phyloP scores from a whole-genome alignment of 35 echinoderm and acorn worm species.

The Strongylocentrotus purpuratus region DNA sequence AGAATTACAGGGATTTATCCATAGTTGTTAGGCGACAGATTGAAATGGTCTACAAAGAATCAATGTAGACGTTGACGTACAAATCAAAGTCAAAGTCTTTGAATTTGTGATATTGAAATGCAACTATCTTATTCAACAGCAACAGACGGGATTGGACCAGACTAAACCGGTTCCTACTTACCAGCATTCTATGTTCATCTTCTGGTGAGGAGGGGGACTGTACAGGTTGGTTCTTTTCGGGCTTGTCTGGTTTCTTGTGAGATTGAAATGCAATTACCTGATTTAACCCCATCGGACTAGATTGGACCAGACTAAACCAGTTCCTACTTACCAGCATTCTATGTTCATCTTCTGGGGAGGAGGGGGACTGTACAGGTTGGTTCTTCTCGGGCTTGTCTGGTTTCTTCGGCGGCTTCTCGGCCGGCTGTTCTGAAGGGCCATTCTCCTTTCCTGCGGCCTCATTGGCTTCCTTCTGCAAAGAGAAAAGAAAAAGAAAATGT shows the following conservation, averaged over 20 bases:
- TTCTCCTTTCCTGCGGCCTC: conserved; percentile 45
- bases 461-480: conserved; percentile 37
- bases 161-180: not conserved
- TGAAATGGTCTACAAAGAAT: no score
- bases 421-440: conserved; percentile 37
- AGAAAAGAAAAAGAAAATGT: not conserved
- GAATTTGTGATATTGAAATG: no score
- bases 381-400: conserved; percentile 44
- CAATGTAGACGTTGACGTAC: no score
- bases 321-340: conserved; percentile 9
- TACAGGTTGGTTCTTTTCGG: conserved; percentile 43
- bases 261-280: no score
- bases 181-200: conserved; percentile 27
- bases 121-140: no score
- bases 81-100: no score
- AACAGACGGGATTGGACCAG: no score
- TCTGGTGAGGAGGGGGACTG: conserved; percentile 49
- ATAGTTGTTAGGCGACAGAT: no score
- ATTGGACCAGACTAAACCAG: no score
- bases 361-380: conserved; percentile 51
- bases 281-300: no score
- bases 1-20: no score
- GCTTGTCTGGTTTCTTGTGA: conserved; percentile 46
- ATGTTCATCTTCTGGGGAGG: conserved; percentile 40
- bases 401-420: conserved; percentile 42